Evolutionary conservation across 1,140 invertebrate genomes (phyloP).

Genomic region (Bicyclus anynana): DNA sequence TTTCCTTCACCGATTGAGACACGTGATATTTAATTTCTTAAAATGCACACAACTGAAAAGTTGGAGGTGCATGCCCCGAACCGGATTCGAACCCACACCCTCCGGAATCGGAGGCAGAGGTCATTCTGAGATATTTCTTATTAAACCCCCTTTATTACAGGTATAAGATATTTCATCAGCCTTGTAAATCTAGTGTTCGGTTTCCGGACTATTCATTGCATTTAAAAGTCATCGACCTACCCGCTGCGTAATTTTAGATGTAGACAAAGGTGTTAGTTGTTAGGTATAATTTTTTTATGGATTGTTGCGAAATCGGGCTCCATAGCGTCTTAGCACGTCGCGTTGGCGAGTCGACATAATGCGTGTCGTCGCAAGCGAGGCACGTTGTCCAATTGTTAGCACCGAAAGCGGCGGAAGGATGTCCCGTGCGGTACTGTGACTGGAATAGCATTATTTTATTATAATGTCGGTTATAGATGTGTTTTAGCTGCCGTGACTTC

Average conservation of each 20-base stretch:
- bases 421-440: conserved; percentile 28
- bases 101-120: too few species aligned
- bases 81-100: too few species aligned
- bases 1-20: too few species aligned
- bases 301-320: conserved; percentile 16
- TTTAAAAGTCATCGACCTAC: not conserved
- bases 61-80: too few species aligned
- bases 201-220: not conserved
- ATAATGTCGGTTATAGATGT: conserved; percentile 12
- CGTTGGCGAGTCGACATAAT: conserved; percentile 9
- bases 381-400: conserved; percentile 45
- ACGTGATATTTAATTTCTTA: too few species aligned
- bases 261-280: not conserved
- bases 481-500: conserved; percentile 24
- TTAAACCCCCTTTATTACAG: too few species aligned
- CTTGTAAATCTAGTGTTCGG: too few species aligned
- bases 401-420: conserved; percentile 52
- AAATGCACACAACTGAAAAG: too few species aligned
- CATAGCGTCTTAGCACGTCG: conserved; percentile 7
- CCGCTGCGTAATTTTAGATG: not conserved
- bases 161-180: too few species aligned
- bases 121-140: too few species aligned
- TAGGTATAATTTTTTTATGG: not conserved
- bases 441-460: conserved; percentile 23
- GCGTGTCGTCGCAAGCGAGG: conserved; percentile 28